A percentile compares a stretch with the other conserved stretches of the same genome.
These are phyloP conservation scores for Catostomus latipinnis DNA, from an alignment of 2,797 vertebrate genomes.

Conservation along the genomic window DNA sequence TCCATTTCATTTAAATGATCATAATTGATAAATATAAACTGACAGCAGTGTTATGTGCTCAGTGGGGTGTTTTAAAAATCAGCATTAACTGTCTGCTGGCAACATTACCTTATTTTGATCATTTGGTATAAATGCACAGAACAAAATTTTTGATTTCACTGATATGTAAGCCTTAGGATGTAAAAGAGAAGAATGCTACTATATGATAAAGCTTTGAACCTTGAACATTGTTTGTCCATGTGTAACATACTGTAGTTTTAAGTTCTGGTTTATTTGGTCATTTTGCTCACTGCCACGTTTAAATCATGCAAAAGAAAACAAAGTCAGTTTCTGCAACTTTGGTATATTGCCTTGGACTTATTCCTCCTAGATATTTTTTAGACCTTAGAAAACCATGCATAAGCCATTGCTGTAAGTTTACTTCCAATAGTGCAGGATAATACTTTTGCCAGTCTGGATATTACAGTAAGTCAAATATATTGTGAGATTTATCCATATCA, in stretches of 20 bases:
- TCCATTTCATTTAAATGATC: too few species aligned
- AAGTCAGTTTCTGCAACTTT: background rate
- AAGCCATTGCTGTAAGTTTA: background rate
- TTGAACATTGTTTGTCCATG: too few species aligned
- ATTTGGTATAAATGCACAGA: background rate
- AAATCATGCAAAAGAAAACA: background rate
- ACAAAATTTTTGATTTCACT: background rate
- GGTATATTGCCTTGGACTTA: background rate
- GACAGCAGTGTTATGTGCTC: background rate
- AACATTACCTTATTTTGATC: background rate
- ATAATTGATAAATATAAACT: background rate
- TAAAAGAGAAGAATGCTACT: too few species aligned
- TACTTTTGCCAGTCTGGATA: background rate
- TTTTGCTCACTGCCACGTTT: background rate
- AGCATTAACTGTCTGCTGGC: background rate
- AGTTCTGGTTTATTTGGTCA: too few species aligned
- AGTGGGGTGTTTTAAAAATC: background rate
- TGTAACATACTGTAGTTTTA: too few species aligned
- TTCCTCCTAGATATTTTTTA: background rate
- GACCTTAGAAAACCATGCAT: background rate
- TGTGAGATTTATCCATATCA: conserved; percentile 7
- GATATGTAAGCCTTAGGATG: too few species aligned
- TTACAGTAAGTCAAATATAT: background rate
- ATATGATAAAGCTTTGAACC: background rate
- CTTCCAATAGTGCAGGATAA: background rate